Evolutionary conservation across 2,113 vertebrate species (phyloP).

Genomic region (Eretmodus cyanostictus): DNA sequence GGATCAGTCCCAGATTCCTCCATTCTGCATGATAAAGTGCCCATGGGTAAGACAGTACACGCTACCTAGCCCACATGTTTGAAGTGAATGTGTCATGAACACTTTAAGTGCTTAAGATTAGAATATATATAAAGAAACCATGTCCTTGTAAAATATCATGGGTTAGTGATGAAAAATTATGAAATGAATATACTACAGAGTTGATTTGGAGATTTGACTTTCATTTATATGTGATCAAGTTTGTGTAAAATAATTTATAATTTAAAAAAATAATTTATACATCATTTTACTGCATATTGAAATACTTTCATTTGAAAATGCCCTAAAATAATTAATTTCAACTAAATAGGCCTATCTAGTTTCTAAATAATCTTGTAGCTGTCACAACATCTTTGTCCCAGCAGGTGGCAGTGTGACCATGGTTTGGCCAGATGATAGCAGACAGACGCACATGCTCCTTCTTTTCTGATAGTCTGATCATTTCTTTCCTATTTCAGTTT

Average conservation of each 20-base stretch:
- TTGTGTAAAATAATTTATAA: fast-evolving
- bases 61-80: background rate
- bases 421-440: fast-evolving
- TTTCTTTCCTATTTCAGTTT: background rate
- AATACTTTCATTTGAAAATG: fast-evolving
- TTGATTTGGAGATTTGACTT: background rate
- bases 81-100: fast-evolving
- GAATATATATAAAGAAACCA: background rate
- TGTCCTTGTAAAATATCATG: background rate
- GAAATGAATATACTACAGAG: background rate
- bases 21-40: background rate
- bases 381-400: background rate
- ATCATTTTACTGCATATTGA: background rate
- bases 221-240: background rate
- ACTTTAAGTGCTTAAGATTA: background rate
- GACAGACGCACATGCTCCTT: background rate
- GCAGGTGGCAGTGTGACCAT: background rate
- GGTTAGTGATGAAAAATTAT: background rate
- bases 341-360: fast-evolving
- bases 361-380: background rate
- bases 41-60: fast-evolving
- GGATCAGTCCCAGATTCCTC: background rate
- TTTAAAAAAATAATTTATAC: background rate
- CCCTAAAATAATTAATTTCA: fast-evolving
- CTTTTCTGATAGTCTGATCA: background rate